Conservation (phyloP, 2,797 vertebrate species). For the Eleutherodactylus coqui region DNA sequence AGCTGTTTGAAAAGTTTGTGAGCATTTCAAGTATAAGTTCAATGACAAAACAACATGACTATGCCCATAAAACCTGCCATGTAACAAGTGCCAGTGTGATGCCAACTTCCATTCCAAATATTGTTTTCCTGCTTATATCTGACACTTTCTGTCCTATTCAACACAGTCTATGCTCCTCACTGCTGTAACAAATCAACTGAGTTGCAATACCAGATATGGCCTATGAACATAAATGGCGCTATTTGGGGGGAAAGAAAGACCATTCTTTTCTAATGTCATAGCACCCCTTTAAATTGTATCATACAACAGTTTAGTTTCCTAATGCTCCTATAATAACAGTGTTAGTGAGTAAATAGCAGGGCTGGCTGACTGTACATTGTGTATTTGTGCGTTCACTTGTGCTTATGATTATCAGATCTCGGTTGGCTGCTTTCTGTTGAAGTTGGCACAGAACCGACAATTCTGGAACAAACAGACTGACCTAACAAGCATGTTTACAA, state of each 20-base stretch:
- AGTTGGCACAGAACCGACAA: constrained; percentile 22
- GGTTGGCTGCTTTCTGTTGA: constrained; percentile 23
- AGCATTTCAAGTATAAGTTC: too few relatives aligned
- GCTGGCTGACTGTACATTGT: not conserved
- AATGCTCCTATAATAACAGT: not conserved
- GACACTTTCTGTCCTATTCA: too few relatives aligned
- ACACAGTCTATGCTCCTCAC: too few relatives aligned
- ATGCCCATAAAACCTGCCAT: too few relatives aligned
- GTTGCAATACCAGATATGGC: too few relatives aligned
- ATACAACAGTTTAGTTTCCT: not conserved
- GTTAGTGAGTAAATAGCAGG: not conserved
- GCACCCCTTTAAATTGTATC: not conserved
- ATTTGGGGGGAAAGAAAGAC: not conserved
- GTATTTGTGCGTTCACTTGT: constrained; percentile 2
- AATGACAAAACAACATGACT: too few relatives aligned
- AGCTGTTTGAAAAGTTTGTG: too few relatives aligned
- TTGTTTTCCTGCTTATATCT: too few relatives aligned
- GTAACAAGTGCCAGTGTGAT: too few relatives aligned
- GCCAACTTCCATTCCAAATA: too few relatives aligned
- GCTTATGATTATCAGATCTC: constrained; percentile 20
- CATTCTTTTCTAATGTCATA: not conserved
- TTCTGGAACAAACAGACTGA: constrained; percentile 13
- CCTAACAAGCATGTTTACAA: constrained; percentile 19
- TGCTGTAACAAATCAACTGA: not conserved
- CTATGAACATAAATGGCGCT: not conserved